phyloP scores from a whole-genome alignment of 1,140 invertebrate genomes.

The Aphis craccivora region DNA sequence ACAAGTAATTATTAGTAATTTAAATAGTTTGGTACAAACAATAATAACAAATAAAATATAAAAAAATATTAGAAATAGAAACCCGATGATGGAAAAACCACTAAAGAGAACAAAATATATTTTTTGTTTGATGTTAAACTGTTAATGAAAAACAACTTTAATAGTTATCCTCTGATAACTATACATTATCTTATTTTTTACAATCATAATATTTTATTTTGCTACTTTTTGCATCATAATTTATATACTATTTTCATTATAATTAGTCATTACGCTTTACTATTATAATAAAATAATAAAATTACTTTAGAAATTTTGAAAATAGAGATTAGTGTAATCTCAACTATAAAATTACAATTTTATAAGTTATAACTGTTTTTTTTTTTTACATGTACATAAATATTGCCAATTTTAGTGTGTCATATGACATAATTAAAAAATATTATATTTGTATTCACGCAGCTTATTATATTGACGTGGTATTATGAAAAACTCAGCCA shows the following conservation, averaged over 20 bases:
- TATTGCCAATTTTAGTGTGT: not conserved
- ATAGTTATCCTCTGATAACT: no score
- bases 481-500: not conserved
- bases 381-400: not conserved
- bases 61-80: not conserved
- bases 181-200: no score
- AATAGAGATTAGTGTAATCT: no score
- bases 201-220: no score
- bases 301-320: no score
- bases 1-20: not conserved
- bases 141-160: not conserved
- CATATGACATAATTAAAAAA: not conserved
- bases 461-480: no score
- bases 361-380: no score
- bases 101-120: not conserved
- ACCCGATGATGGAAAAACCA: not conserved
- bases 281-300: no score
- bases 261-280: no score
- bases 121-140: not conserved
- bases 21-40: not conserved
- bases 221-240: no score
- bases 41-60: not conserved
- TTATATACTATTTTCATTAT: no score
- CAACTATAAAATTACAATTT: no score
- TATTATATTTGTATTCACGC: not conserved